phyloP scores from a whole-genome alignment of 1,140 invertebrate genomes.

The Triops cancriformis region DNA sequence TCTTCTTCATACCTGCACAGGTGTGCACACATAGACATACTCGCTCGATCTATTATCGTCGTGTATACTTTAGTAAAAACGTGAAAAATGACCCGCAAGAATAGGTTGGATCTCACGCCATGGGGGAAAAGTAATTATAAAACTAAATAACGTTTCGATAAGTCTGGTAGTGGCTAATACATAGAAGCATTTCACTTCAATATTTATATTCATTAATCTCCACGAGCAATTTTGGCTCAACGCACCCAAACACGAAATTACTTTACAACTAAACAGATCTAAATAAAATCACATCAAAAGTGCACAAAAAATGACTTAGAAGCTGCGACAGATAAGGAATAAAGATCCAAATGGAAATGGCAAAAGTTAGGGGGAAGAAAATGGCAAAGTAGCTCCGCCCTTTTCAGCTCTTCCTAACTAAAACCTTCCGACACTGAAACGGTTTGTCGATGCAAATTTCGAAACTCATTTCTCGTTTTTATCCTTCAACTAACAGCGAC shows the following conservation, averaged over 20 bases:
- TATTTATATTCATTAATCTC: no score
- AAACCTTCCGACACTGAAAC: neutral
- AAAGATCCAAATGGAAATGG: neutral
- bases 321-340: no score
- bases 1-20: neutral
- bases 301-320: no score
- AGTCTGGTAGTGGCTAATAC: neutral
- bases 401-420: neutral
- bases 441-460: conserved; percentile 3
- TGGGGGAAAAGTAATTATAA: neutral
- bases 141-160: neutral
- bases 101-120: neutral
- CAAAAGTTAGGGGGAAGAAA: neutral
- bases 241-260: no score
- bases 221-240: no score
- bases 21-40: neutral
- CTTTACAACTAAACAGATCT: no score
- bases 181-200: neutral
- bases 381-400: neutral
- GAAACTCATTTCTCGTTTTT: neutral
- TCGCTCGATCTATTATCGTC: neutral
- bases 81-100: neutral
- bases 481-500: neutral
- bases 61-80: neutral
- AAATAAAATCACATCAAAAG: no score